These are phyloP conservation scores for Lateolabrax maculatus DNA, from an alignment of 2,797 vertebrate genomes.

Conservation along the genomic window DNA sequence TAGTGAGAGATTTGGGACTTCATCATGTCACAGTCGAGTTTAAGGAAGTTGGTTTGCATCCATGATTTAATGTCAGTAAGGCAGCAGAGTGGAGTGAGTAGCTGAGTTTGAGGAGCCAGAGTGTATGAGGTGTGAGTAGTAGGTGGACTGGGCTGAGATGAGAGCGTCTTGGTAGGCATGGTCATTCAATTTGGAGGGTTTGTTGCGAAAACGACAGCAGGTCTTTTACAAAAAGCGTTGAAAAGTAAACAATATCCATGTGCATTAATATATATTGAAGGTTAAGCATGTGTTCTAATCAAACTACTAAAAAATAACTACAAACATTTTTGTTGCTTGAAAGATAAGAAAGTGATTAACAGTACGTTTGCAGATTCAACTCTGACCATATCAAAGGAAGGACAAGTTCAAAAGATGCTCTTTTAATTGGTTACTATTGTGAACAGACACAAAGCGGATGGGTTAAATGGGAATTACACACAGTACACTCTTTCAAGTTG, in stretches of 20 bases:
- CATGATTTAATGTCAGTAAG: too few species aligned
- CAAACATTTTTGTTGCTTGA: neutral
- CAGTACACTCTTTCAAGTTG: neutral
- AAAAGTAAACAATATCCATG: neutral
- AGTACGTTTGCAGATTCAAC: neutral
- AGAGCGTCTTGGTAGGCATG: too few species aligned
- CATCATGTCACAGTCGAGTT: too few species aligned
- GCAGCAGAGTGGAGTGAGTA: too few species aligned
- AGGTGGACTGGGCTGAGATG: too few species aligned
- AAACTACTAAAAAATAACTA: neutral
- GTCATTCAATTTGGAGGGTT: neutral
- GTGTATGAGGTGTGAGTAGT: too few species aligned
- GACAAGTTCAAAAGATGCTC: conserved; percentile 3
- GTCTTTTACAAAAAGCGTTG: neutral
- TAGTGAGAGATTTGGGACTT: too few species aligned
- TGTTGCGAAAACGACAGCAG: neutral
- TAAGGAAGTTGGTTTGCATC: too few species aligned
- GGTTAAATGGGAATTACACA: conserved; percentile 7
- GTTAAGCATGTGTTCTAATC: neutral
- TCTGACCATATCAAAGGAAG: conserved; percentile 17
- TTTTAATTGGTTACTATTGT: neutral
- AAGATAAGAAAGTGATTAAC: conserved; percentile 31
- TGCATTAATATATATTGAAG: neutral
- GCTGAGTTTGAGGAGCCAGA: too few species aligned
- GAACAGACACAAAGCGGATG: neutral